phyloP scores from a whole-genome alignment of 2,797 vertebrate species.

The Hoplostethus mediterraneus region DNA sequence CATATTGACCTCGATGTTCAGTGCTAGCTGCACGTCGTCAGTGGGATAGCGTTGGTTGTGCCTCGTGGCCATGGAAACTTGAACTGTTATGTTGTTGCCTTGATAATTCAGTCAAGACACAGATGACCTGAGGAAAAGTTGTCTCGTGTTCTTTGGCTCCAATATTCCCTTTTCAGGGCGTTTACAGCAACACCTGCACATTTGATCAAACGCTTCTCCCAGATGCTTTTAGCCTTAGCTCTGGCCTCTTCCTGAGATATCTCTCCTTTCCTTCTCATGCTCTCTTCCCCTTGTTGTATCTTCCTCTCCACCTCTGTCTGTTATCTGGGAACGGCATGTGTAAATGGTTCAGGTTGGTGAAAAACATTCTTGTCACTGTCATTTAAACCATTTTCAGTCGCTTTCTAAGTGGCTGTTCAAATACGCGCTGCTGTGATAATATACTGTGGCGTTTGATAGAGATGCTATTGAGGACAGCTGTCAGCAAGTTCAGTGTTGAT shows the following conservation, averaged over 20 bases:
- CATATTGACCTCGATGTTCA: too few relatives aligned
- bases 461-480: slow-evolving; percentile 43
- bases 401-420: slow-evolving; percentile 31
- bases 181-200: neutral
- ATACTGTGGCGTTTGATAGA: neutral
- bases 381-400: slow-evolving; percentile 9
- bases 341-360: neutral
- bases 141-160: too few relatives aligned
- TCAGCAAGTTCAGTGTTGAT: slow-evolving; percentile 43
- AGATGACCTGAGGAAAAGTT: too few relatives aligned
- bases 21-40: too few relatives aligned
- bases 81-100: too few relatives aligned
- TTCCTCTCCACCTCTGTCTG: neutral
- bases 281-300: neutral
- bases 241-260: neutral
- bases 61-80: too few relatives aligned
- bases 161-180: too few relatives aligned
- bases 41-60: too few relatives aligned
- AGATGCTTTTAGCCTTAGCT: neutral
- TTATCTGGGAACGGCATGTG: too few relatives aligned
- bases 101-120: too few relatives aligned
- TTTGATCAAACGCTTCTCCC: accelerated
- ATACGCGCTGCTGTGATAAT: slow-evolving; percentile 13
- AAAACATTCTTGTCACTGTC: neutral
- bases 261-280: neutral